These are phyloP conservation scores for Microtus montanus DNA, from an alignment of 2,113 vertebrate species.

Conservation along the genomic window DNA sequence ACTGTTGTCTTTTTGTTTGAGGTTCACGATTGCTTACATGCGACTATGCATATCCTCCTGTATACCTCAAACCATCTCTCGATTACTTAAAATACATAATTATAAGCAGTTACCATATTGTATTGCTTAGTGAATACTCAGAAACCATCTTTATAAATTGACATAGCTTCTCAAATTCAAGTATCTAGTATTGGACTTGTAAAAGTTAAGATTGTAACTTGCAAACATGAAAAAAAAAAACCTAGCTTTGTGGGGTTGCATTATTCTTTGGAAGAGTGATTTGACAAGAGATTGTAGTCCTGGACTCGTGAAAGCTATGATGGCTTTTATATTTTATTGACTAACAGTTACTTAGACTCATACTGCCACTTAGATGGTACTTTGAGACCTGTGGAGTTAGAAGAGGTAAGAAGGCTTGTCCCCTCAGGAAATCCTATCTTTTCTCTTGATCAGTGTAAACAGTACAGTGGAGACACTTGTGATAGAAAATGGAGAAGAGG, in stretches of 20 bases:
- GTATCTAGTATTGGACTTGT: not conserved
- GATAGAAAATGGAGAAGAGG: not conserved
- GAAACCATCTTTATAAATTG: constrained; percentile 31
- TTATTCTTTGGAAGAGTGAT: not conserved
- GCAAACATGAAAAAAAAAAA: constrained; percentile 2
- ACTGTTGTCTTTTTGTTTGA: not conserved
- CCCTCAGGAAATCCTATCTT: not conserved
- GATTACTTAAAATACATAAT: not conserved
- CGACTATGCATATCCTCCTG: not conserved
- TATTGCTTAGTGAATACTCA: not conserved
- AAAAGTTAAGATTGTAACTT: constrained; percentile 37
- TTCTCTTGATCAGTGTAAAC: not conserved
- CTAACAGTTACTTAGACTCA: not conserved
- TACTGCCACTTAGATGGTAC: not conserved
- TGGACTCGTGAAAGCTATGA: not conserved
- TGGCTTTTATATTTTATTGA: not conserved
- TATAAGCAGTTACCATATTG: not conserved
- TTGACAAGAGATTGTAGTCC: not conserved
- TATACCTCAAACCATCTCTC: not conserved
- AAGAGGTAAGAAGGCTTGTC: not conserved
- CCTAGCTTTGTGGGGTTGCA: not conserved
- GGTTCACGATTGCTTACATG: not conserved
- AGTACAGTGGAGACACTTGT: not conserved
- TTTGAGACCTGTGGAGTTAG: not conserved
- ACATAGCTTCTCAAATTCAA: constrained; percentile 39